Evolutionary conservation across 2,888 invertebrate species (phyloP).

Genomic region (Acrobasis suavella): DNA sequence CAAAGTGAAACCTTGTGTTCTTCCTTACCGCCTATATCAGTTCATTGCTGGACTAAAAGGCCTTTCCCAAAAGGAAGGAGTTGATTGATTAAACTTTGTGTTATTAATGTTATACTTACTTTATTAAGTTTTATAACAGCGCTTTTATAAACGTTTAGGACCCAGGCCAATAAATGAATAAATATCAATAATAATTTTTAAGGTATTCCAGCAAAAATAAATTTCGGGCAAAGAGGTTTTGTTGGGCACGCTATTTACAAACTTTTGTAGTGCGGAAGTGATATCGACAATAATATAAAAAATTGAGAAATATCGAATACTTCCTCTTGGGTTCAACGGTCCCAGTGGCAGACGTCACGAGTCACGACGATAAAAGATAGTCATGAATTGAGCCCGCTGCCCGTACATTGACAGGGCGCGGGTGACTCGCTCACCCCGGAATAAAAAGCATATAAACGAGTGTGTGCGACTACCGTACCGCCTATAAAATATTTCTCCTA

Average conservation of each 20-base stretch:
- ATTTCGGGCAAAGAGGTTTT: background rate
- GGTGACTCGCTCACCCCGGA: constrained; percentile 70
- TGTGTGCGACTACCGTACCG: constrained; percentile 24
- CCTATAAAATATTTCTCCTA: constrained; percentile 16
- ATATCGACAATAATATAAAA: constrained; percentile 57
- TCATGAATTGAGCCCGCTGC: constrained; percentile 68
- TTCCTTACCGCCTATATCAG: no score
- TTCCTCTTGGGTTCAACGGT: constrained; percentile 79
- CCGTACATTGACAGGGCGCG: constrained; percentile 72
- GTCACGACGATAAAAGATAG: constrained; percentile 73
- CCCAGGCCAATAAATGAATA: background rate
- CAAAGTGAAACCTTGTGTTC: no score
- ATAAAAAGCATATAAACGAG: constrained; percentile 42
- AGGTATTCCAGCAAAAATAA: background rate
- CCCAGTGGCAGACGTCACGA: constrained; percentile 49
- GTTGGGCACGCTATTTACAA: constrained; percentile 39
- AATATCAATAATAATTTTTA: background rate
- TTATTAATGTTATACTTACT: no score
- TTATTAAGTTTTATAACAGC: no score
- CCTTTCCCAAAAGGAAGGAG: no score
- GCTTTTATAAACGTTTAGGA: no score
- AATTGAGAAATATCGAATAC: constrained; percentile 70
- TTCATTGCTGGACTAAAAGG: no score
- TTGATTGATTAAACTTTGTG: no score
- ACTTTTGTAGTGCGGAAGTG: constrained; percentile 37